Base-by-base conservation (phyloP, 2,113 vertebrate species). In the Sialia sialis region DNA sequence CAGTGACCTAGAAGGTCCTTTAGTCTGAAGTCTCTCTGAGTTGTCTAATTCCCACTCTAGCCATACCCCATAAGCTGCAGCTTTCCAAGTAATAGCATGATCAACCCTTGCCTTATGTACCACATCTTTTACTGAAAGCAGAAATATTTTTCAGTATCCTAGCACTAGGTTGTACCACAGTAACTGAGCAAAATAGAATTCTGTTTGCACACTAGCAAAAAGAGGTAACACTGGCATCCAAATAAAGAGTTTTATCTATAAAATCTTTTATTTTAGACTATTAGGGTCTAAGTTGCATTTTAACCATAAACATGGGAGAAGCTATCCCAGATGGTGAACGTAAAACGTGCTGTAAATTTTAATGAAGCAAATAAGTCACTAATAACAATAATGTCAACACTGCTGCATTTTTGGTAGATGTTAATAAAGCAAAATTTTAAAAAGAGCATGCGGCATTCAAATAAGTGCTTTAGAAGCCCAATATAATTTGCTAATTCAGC, bases 351-450 rank as follows among this genome's bases (percentile, higher is more conserved):
- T 89, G 95, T 97, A 97, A 97, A 97, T 98, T 96, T 98, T 98
- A 98, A 98, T 96, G 95, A 97, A 96, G 93, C 92, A 97, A 97
- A 97, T 97, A 98, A 97, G 96, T 97, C 96, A 95, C 96, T 98
- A 98, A 97, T 97, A 97, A 97, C 84, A 91, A 77, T 94, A 97
- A 94, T 93, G 85, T 88, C 92, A 95, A 96, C 87, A 93, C 74
- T 83, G 93, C 93, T 97, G 94, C 52, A 32, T 77, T 97, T 97
- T 95, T 95, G 94, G 87, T 94, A 62, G 84, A 95, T 87, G 96
- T 98, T 97, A 97, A 98, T 97, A 98, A 97, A 97, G 94, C 89
- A 97, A 97, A 98, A 98, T 97, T 96, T 16, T 84, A 97, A 97
- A 94, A 97, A 94, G 96, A 96, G 92, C 95, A 97, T 96, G 96